These are phyloP conservation scores for Parotocinclus haroldoi DNA, from an alignment of 2,797 vertebrate species.

Conservation along the genomic window DNA sequence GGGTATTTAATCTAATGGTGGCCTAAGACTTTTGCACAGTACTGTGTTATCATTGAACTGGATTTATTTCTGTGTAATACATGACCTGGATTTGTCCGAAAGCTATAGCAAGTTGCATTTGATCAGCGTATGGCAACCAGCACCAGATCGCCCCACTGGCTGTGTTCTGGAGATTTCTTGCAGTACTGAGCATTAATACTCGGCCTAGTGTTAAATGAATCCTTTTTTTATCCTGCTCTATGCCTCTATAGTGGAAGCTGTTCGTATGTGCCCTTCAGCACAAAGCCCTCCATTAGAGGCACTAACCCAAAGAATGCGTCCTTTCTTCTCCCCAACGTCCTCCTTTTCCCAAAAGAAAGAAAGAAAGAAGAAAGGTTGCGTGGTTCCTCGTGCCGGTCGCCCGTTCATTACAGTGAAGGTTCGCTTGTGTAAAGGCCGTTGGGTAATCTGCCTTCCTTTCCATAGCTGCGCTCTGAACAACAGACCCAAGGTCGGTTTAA, in stretches of 20 bases:
- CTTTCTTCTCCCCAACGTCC: background rate
- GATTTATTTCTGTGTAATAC: too few relatives aligned
- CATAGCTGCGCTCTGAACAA: background rate
- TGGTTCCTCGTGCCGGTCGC: constrained; percentile 22
- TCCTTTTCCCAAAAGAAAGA: background rate
- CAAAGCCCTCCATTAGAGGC: constrained; percentile 21
- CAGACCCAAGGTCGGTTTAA: constrained; percentile 30
- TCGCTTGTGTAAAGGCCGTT: constrained; percentile 12
- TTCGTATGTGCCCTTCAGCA: constrained; percentile 4
- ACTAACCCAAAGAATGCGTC: constrained; percentile 10
- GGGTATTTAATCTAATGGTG: too few relatives aligned
- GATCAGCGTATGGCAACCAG: too few relatives aligned
- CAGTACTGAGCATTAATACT: too few relatives aligned
- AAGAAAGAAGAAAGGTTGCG: constrained; percentile 21
- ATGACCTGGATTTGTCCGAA: too few relatives aligned
- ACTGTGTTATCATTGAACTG: too few relatives aligned
- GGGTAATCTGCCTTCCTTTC: constrained; percentile 32
- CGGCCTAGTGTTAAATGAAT: too few relatives aligned
- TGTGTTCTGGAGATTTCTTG: too few relatives aligned
- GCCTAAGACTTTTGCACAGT: too few relatives aligned
- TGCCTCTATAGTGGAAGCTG: background rate
- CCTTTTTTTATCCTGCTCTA: background rate
- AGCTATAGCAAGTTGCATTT: too few relatives aligned
- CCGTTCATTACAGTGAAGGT: constrained; percentile 13
- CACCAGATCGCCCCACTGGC: too few relatives aligned